phyloP scores from a whole-genome alignment of 2,888 invertebrate genomes.

The Ophion ventricosus region DNA sequence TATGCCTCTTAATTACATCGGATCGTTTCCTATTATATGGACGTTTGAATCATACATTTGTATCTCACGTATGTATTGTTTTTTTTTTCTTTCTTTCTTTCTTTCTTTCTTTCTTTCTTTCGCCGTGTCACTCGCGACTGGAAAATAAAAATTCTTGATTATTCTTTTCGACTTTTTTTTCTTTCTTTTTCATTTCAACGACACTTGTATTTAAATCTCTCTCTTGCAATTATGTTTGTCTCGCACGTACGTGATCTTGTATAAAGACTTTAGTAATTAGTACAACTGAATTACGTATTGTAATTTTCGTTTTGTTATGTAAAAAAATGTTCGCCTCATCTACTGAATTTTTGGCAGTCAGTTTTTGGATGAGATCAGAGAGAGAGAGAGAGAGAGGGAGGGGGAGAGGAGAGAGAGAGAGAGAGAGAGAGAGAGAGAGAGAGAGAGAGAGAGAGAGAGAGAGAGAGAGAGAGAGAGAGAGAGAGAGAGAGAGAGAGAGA shows the following conservation, averaged over 20 bases:
- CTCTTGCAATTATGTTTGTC: conserved; percentile 9
- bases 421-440: too few relatives aligned
- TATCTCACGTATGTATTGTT: conserved; percentile 27
- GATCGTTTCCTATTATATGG: conserved; percentile 53
- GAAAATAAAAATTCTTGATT: not conserved
- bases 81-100: too few relatives aligned
- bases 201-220: not conserved
- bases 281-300: conserved; percentile 30
- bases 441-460: too few relatives aligned
- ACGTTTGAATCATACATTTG: conserved; percentile 58
- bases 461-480: too few relatives aligned
- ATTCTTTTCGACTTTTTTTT: conserved; percentile 3
- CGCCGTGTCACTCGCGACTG: conserved; percentile 61
- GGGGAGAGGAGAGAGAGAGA: too few relatives aligned
- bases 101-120: too few relatives aligned
- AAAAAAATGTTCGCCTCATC: conserved; percentile 70
- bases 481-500: too few relatives aligned
- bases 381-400: conserved; percentile 62
- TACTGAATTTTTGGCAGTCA: conserved; percentile 73
- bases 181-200: conserved; percentile 9
- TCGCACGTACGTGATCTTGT: conserved; percentile 32
- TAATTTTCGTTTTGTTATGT: conserved; percentile 39
- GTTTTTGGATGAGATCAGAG: conserved; percentile 71
- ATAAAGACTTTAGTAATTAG: conserved; percentile 12
- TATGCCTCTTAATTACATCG: conserved; percentile 35